Evolutionary conservation across 2,888 invertebrate genomes (phyloP).

Genomic region (Acronicta aceris): DNA sequence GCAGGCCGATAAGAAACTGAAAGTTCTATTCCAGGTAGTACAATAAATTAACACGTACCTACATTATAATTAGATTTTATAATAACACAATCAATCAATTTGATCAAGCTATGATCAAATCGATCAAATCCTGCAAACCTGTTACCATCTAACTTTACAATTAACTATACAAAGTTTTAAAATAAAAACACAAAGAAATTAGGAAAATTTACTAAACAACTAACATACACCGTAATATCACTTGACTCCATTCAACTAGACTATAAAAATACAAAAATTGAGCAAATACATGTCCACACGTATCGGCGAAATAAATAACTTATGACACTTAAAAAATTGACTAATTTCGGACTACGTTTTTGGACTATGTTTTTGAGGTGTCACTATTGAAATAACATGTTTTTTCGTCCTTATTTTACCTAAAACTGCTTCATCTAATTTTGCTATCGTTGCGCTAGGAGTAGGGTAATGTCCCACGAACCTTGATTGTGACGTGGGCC

Average conservation of each 20-base stretch:
- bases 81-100: no score
- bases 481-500: conserved; percentile 74
- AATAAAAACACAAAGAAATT: conserved; percentile 61
- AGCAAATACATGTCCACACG: conserved; percentile 76
- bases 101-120: no score
- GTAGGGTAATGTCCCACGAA: conserved; percentile 75
- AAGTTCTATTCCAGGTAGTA: background rate
- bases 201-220: conserved; percentile 81
- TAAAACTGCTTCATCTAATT: conserved; percentile 81
- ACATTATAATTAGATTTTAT: no score
- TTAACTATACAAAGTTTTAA: background rate
- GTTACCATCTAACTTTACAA: no score
- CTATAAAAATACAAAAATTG: conserved; percentile 76
- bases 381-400: conserved; percentile 68
- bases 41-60: no score
- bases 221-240: conserved; percentile 89
- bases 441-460: conserved; percentile 73
- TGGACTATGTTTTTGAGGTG: conserved; percentile 73
- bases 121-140: no score
- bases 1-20: background rate
- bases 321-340: conserved; percentile 82
- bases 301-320: conserved; percentile 61
- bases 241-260: conserved; percentile 83
- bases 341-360: conserved; percentile 68
- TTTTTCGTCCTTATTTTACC: conserved; percentile 74